Conservation (phyloP, 1,140 invertebrate species). For the Orchesella cincta region DNA sequence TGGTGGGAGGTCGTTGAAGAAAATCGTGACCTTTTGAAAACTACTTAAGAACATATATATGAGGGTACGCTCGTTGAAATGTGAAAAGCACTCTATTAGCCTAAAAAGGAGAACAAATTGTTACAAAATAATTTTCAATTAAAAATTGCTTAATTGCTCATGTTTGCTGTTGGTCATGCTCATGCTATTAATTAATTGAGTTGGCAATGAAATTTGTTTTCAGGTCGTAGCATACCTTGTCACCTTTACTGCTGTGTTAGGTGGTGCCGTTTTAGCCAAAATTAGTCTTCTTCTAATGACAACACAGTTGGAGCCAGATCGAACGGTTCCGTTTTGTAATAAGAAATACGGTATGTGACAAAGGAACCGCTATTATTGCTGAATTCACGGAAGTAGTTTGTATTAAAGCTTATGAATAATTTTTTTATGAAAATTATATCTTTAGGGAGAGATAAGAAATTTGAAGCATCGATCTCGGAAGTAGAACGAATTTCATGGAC, state of each 20-base stretch:
- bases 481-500: constrained; percentile 86
- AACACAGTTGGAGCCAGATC: constrained; percentile 76
- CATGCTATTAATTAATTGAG: too few species aligned
- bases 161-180: too few species aligned
- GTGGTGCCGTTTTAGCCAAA: constrained; percentile 79
- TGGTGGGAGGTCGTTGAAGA: neutral
- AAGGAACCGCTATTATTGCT: neutral
- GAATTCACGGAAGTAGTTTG: neutral
- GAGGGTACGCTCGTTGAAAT: too few species aligned
- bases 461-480: constrained; percentile 73
- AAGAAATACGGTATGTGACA: constrained; percentile 70
- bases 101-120: too few species aligned
- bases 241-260: constrained; percentile 81
- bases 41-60: too few species aligned
- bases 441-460: constrained; percentile 77
- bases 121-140: too few species aligned
- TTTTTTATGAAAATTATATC: neutral
- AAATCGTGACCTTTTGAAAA: constrained; percentile 9
- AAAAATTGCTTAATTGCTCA: too few species aligned
- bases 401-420: neutral
- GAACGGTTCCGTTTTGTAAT: constrained; percentile 77
- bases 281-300: constrained; percentile 87
- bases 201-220: too few species aligned
- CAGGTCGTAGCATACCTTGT: constrained; percentile 71
- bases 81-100: too few species aligned